phyloP scores from a whole-genome alignment of 1,140 invertebrate genomes.

The Patella vulgata region DNA sequence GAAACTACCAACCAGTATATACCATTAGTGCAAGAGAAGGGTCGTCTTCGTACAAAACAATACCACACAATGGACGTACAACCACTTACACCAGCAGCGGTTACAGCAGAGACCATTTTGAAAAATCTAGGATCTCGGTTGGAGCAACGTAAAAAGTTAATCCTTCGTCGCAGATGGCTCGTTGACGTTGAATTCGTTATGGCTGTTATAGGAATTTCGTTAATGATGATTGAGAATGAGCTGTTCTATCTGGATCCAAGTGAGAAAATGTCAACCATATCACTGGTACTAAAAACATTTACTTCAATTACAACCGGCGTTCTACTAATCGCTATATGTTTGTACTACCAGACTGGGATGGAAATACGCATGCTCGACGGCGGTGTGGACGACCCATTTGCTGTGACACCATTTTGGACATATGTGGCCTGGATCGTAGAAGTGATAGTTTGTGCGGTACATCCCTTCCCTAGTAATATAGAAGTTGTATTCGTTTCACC shows the following conservation, averaged over 20 bases:
- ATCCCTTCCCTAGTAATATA: slow-evolving; percentile 60
- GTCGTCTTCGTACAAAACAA: no score
- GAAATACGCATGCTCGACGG: slow-evolving; percentile 48
- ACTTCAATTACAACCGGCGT: slow-evolving; percentile 35
- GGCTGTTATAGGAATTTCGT: slow-evolving; percentile 37
- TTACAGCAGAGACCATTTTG: no score
- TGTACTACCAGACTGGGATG: slow-evolving; percentile 37
- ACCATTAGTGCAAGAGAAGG: no score
- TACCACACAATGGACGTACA: no score
- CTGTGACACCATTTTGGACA: slow-evolving; percentile 28
- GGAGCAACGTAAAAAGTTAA: slow-evolving; percentile 24
- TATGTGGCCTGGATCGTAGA: slow-evolving; percentile 43
- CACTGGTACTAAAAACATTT: slow-evolving; percentile 28
- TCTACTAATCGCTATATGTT: slow-evolving; percentile 34
- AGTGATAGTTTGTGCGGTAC: slow-evolving; percentile 58
- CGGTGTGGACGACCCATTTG: slow-evolving; percentile 44
- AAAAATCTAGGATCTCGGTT: slow-evolving; percentile 34
- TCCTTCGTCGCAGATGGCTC: slow-evolving; percentile 33
- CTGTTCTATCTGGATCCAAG: slow-evolving; percentile 25
- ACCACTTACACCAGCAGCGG: no score
- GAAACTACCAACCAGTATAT: no score
- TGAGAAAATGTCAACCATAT: slow-evolving; percentile 17
- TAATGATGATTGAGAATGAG: slow-evolving; percentile 50
- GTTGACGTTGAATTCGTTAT: slow-evolving; percentile 39
- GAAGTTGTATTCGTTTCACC: slow-evolving; percentile 51